phyloP scores from a whole-genome alignment of 2,888 invertebrate species.

The Emmelina monodactyla region DNA sequence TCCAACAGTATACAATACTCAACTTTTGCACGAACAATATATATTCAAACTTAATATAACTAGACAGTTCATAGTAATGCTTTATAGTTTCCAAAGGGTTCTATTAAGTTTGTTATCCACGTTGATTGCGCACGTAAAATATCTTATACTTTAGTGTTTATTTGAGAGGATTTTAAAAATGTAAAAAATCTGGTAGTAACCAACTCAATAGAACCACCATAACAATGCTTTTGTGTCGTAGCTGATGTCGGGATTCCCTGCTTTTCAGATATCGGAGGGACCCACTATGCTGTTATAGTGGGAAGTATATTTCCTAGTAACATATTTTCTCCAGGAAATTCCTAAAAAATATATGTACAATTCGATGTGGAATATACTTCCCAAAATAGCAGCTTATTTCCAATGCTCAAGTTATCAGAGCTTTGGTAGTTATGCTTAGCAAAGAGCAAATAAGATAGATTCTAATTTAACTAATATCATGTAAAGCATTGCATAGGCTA shows the following conservation, averaged over 20 bases:
- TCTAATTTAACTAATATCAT: slow-evolving; percentile 28
- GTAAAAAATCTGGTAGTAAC: no score
- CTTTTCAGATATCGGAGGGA: slow-evolving; percentile 59
- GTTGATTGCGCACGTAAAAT: no score
- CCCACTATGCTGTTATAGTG: slow-evolving; percentile 24
- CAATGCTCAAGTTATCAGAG: slow-evolving; percentile 43
- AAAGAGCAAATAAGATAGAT: slow-evolving; percentile 42
- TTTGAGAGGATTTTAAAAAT: no score
- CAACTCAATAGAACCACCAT: no score
- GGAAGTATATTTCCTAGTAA: slow-evolving; percentile 21
- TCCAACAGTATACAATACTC: no score
- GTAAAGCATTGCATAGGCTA: slow-evolving; percentile 47
- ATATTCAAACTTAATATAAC: no score
- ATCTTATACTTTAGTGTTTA: no score
- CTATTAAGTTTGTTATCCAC: no score
- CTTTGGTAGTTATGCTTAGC: slow-evolving; percentile 13
- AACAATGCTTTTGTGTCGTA: slow-evolving; percentile 39
- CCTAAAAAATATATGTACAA: slow-evolving; percentile 15
- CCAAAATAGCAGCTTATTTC: slow-evolving; percentile 35
- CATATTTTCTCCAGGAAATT: slow-evolving; percentile 15
- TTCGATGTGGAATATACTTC: slow-evolving; percentile 20
- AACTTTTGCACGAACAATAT: no score
- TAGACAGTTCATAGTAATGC: no score
- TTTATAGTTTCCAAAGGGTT: no score
- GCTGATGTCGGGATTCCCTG: slow-evolving; percentile 60